Evolutionary conservation across 2,888 invertebrate species (phyloP), one percentile per base, ranked within the genome.

Genomic region (Xylota sylvarum): DNA sequence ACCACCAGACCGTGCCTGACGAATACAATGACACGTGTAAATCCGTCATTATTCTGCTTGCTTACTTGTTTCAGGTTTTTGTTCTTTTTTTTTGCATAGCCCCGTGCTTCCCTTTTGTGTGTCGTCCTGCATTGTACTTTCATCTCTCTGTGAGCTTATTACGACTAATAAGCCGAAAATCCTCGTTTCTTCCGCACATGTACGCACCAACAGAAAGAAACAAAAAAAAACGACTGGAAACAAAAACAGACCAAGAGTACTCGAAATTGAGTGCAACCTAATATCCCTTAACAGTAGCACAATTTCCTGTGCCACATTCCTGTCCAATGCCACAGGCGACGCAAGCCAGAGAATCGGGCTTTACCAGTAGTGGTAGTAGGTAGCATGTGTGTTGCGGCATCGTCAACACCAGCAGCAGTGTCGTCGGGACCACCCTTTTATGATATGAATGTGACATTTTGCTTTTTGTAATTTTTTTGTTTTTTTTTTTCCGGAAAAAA

Each of bases 241-340:
- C 23, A 56, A 74, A 79, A 60, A 65, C 56, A 60, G 50, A 50
- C 55, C 64, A 55, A 70, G 64, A 72, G 60, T 43, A 67, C 81
- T 81, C 55, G 70, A 72, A 85, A 77, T 70, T 62, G 55, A 81
- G 67, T 56, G 77, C 77, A 77, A 86, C 76, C 67, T 77, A 86
- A 81, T 86, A 86, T 86, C 81, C 81, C 67, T 73, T 48, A 70
- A 77, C 56, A 58, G 65, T 73, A 52, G 60, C 56, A 58, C 67
- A 79, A 79, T 73, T 84, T 84, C 83, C 83, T 84, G 83, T 84
- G 83, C 78, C 52, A 73, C 78, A 83, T 78, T 72, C 73, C 46
- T 78, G 83, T 67, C 67, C 83, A 83, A 78, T 83, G 67, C 78
- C 78, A 78, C 73, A 84, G 67, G 67, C 67, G 69, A 60, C 65